phyloP scores from a whole-genome alignment of 2,797 vertebrate species.

The Myotis pilosus region DNA sequence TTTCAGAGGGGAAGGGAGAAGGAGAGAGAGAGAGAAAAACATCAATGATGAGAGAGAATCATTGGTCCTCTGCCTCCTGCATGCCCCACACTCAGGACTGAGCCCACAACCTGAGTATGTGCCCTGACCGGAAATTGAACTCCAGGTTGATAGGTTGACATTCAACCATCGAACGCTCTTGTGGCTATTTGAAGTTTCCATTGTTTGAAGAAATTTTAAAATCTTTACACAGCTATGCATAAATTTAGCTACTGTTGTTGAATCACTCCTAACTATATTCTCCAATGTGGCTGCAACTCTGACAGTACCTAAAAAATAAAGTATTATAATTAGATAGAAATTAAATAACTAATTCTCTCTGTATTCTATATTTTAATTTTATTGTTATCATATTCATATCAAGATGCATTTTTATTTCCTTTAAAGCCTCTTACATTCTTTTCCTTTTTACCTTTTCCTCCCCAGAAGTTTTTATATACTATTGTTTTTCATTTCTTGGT shows the following conservation, averaged over 20 bases:
- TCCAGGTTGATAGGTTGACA: no score
- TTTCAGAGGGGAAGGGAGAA: no score
- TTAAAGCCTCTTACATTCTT: neutral
- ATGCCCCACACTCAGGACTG: accelerated
- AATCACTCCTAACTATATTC: neutral
- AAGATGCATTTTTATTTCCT: neutral
- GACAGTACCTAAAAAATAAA: neutral
- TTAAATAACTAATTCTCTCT: neutral
- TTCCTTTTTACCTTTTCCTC: neutral
- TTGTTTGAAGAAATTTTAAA: neutral
- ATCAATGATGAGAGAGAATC: no score
- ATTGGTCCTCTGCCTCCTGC: no score
- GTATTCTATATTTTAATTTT: neutral
- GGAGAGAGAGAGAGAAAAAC: no score
- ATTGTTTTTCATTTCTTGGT: neutral
- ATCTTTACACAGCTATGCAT: neutral
- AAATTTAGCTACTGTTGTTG: neutral
- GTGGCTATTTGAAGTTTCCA: neutral
- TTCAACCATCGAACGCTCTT: neutral
- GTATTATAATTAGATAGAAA: neutral
- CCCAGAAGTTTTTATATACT: neutral
- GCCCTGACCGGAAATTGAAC: no score
- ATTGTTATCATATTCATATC: neutral
- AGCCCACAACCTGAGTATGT: no score
- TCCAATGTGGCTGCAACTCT: neutral